A percentile compares a stretch with the other conserved stretches of the same genome.
Conservation (phyloP, 2,888 invertebrate species). For the Priocnemis perturbator region DNA sequence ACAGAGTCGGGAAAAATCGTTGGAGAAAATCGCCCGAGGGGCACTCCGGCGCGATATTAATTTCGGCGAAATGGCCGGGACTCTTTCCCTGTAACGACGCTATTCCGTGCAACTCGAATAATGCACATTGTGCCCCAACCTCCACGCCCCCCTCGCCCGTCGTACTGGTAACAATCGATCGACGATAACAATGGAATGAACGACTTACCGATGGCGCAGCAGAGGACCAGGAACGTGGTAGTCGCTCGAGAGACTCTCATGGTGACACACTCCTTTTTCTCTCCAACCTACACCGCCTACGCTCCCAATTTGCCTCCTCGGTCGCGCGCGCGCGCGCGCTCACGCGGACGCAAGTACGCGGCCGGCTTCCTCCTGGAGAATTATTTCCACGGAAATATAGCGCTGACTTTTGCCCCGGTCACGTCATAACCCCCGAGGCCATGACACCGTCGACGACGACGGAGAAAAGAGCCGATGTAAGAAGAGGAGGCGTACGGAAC, state of each 20-base stretch:
- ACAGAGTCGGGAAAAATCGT: too few species aligned
- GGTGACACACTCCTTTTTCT: constrained; percentile 33
- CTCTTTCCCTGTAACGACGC: not conserved
- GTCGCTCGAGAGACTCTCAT: constrained; percentile 58
- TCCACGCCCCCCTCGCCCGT: too few species aligned
- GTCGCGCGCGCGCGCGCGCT: not conserved
- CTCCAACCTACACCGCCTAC: not conserved
- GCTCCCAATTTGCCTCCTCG: not conserved
- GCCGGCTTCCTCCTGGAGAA: constrained; percentile 39
- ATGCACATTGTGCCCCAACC: too few species aligned
- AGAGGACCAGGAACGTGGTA: constrained; percentile 61
- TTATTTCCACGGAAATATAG: constrained; percentile 42
- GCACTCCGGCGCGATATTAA: too few species aligned
- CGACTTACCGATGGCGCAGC: constrained; percentile 67
- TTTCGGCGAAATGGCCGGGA: too few species aligned
- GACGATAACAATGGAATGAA: constrained; percentile 30
- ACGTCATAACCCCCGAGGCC: constrained; percentile 50
- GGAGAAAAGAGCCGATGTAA: constrained; percentile 1
- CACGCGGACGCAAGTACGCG: not conserved
- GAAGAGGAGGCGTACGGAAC: not conserved
- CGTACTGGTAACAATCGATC: constrained; percentile 19
- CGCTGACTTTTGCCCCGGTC: constrained; percentile 38
- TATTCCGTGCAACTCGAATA: not conserved
- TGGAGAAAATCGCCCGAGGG: too few species aligned
- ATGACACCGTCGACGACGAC: constrained; percentile 17